Base-by-base conservation (phyloP, 2,113 vertebrate genomes). In the Lipophrys pholis region DNA sequence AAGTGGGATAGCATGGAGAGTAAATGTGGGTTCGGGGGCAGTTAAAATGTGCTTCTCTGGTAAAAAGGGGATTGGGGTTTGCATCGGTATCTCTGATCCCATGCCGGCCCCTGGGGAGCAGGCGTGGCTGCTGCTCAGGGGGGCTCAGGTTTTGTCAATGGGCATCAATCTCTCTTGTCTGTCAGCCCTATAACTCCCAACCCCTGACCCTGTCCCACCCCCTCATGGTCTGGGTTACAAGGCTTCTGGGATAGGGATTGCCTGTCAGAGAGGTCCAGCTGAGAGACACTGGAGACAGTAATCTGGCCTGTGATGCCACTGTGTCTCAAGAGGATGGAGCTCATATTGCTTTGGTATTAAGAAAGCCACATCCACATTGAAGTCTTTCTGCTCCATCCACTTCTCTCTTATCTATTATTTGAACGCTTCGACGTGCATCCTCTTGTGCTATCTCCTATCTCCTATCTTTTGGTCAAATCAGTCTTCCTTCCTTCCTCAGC, bases 161-260 rank as follows among this genome's bases (percentile, higher is more conserved):
- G 35, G 84, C 91, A 93, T 93, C 90, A 90, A 93, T 93, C 91
- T 90, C 83, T 80, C 85, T 60, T 69, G 82, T 86, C 87, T 91
- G 90, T 92, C 91, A 88, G 59, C 59, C 73, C 81, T 54, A 51
- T 78, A 87, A 86, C 76, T 86, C 81, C 54, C 76, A 84, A 92
- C 90, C 87, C 69, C 80, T 92, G 91, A 91, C 91, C 90, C 86
- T 75, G 74, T 80, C 73, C 83, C 84, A 82, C 85, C 90, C 74
- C 87, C 62, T 42, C 46, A 21, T 77, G 77, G 76, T 78, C 84
- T 78, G 76, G 73, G 78, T 92, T 91, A 78, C 87, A 85, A 73
- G 73, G 70, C 55, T 68, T 81, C 64, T 50, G 14, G 55, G 73
- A 60, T 84, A 60, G 75, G 65, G 75, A 89, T 81, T 87, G 85